Conservation (phyloP, 2,113 vertebrate genomes). For the Cololabis saira region DNA sequence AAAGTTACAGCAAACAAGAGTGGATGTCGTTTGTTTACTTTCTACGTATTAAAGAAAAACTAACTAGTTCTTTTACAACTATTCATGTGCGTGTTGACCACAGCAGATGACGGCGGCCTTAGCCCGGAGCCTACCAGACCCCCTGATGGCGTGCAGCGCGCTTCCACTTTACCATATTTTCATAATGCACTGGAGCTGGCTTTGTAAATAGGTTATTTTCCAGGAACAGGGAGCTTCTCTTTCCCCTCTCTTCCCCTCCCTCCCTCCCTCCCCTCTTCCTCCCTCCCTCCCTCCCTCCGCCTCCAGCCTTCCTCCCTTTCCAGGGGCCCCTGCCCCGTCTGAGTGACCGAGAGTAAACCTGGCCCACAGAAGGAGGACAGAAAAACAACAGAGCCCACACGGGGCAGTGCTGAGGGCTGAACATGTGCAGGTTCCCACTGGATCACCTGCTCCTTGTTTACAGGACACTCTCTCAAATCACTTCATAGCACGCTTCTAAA, state of each 20-base stretch:
- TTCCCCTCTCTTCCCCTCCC: not conserved
- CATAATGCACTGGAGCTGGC: conserved; percentile 1
- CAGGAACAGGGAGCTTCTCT: conserved; percentile 22
- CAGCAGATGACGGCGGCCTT: too few species aligned
- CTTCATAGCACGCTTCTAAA: too few species aligned
- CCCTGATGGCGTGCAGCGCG: not conserved
- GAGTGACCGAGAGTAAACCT: conserved; percentile 80
- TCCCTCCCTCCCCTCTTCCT: not conserved
- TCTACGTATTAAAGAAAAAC: too few species aligned
- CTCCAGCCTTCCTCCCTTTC: conserved; percentile 27
- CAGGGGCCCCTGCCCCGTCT: conserved; percentile 37
- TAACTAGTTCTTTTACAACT: too few species aligned
- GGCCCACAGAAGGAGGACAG: not conserved
- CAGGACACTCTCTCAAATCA: too few species aligned
- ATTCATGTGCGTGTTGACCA: too few species aligned
- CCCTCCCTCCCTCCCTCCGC: conserved; percentile 15
- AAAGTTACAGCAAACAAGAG: too few species aligned
- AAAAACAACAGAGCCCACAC: conserved; percentile 36
- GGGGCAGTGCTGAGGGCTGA: too few species aligned
- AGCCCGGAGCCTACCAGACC: too few species aligned
- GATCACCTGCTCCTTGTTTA: too few species aligned
- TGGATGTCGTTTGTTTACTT: too few species aligned
- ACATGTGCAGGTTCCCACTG: too few species aligned
- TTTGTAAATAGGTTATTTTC: conserved; percentile 47
- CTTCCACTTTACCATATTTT: not conserved